Evolutionary conservation across 2,113 vertebrate species (phyloP).

Genomic region (Numenius arquata): DNA sequence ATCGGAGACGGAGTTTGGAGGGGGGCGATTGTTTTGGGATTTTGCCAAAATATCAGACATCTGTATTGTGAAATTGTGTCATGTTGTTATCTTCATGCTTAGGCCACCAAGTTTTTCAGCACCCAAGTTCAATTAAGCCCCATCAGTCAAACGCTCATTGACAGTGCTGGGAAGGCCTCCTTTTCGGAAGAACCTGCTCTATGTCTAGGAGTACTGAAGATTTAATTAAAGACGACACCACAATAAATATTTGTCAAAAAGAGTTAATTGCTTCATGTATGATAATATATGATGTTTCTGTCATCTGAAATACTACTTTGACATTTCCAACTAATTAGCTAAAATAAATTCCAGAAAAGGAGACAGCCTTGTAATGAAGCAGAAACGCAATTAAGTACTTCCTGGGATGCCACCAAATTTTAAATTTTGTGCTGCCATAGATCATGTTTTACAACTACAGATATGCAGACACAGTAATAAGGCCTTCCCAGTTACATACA

Average conservation of each 20-base stretch:
- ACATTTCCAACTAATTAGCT: slow-evolving; percentile 75
- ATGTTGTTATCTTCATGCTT: neutral
- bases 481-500: neutral
- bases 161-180: neutral
- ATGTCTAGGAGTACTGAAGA: neutral
- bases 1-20: neutral
- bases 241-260: slow-evolving; percentile 57
- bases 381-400: slow-evolving; percentile 47
- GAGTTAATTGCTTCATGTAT: slow-evolving; percentile 38
- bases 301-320: slow-evolving; percentile 63
- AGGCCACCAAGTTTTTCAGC: neutral
- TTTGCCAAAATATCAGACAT: slow-evolving; percentile 4
- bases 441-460: slow-evolving; percentile 17
- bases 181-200: slow-evolving; percentile 8
- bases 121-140: neutral
- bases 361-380: slow-evolving; percentile 52
- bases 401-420: slow-evolving; percentile 40
- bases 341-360: slow-evolving; percentile 66
- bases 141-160: slow-evolving; percentile 12
- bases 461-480: slow-evolving; percentile 10
- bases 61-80: neutral
- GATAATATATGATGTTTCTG: slow-evolving; percentile 37
- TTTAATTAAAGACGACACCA: slow-evolving; percentile 38
- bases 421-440: neutral
- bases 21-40: neutral